Evolutionary conservation across 2,797 vertebrate genomes (phyloP).

Genomic region (Zalophus californianus): DNA sequence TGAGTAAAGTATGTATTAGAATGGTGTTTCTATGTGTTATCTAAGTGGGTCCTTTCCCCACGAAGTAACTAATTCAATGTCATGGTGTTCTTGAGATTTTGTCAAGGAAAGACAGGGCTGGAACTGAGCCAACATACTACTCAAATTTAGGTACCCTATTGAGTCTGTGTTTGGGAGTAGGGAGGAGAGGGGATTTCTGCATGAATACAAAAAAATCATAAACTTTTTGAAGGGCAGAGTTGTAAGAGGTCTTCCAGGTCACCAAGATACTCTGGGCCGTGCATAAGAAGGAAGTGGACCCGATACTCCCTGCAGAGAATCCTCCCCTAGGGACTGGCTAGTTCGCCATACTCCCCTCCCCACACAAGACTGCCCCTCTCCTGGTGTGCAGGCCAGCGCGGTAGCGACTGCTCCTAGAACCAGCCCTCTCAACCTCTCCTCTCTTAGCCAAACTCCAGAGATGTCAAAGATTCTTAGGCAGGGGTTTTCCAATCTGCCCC

Average conservation of each 20-base stretch:
- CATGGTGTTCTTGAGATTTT: background rate
- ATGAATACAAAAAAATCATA: background rate
- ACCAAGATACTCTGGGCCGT: background rate
- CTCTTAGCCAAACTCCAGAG: background rate
- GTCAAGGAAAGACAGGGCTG: background rate
- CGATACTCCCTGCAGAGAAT: background rate
- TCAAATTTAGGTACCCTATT: background rate
- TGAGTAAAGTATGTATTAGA: background rate
- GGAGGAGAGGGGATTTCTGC: background rate
- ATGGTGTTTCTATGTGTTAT: background rate
- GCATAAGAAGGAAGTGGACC: slow-evolving; percentile 41
- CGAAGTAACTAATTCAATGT: background rate
- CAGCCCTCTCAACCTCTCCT: background rate
- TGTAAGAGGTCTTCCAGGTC: background rate
- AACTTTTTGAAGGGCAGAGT: background rate
- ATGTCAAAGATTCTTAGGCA: slow-evolving; percentile 40
- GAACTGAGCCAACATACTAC: background rate
- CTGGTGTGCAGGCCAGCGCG: fast-evolving
- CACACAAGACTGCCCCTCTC: background rate
- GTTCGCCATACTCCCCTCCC: background rate
- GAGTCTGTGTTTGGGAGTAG: background rate
- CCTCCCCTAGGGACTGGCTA: background rate
- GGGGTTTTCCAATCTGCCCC: slow-evolving; percentile 63
- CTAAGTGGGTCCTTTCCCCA: background rate
- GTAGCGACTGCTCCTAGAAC: background rate